Percentiles rank a stretch among this genome's conserved stretches.
Conservation (phyloP, 2,888 invertebrate genomes). For the Chaitophorus viminalis region DNA sequence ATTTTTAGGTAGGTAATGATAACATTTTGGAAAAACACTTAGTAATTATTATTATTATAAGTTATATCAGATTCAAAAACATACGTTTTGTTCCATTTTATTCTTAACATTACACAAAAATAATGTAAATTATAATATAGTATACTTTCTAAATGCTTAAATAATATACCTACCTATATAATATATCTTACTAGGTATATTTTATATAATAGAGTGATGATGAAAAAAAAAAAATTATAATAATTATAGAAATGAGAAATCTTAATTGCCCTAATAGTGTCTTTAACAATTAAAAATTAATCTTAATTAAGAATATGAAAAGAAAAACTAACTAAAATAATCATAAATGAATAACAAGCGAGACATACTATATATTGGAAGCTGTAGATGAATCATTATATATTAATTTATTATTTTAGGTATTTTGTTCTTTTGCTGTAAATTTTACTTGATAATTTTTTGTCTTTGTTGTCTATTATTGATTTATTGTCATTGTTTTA, state of each 20-base stretch:
- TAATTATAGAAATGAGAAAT: constrained; percentile 42
- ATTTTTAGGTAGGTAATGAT: constrained; percentile 54
- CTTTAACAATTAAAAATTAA: constrained; percentile 53
- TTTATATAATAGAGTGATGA: constrained; percentile 50
- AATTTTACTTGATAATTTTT: not conserved
- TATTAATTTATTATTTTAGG: constrained; percentile 22
- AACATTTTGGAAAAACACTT: constrained; percentile 61
- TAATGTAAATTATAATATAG: constrained; percentile 60
- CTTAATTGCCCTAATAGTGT: constrained; percentile 60
- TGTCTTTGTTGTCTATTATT: constrained; percentile 12
- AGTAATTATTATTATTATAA: constrained; percentile 56
- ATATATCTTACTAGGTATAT: constrained; percentile 54
- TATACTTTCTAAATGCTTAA: constrained; percentile 58
- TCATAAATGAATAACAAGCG: constrained; percentile 44
- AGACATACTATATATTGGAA: constrained; percentile 40
- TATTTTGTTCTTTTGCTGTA: constrained; percentile 25
- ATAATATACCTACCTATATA: constrained; percentile 57
- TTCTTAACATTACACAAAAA: constrained; percentile 59
- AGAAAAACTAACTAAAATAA: constrained; percentile 51
- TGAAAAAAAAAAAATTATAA: constrained; percentile 53
- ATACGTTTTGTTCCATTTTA: constrained; percentile 48
- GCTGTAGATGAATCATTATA: constrained; percentile 16
- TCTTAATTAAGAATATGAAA: constrained; percentile 46
- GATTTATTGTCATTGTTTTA: constrained; percentile 51
- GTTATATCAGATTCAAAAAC: constrained; percentile 57